A percentile compares a stretch with the other conserved stretches of the same genome.
phyloP scores from a whole-genome alignment of 2,888 invertebrate genomes.

The Pheosia tremula region DNA sequence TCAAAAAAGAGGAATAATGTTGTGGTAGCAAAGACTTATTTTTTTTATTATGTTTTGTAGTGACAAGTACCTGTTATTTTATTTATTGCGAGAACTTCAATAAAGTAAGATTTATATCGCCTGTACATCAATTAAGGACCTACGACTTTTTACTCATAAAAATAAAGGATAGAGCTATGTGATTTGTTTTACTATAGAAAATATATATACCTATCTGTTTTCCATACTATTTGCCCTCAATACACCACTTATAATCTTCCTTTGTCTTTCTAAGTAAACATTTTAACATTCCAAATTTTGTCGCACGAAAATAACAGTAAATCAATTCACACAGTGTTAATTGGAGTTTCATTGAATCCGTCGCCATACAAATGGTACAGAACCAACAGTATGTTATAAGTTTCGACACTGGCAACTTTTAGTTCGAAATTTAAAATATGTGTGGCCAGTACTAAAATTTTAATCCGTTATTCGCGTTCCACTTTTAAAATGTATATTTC shows the following conservation, averaged over 20 bases:
- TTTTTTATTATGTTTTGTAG: no score
- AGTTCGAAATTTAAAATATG: conserved; percentile 10
- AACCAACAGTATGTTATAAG: conserved; percentile 61
- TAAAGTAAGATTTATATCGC: neutral
- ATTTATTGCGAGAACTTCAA: no score
- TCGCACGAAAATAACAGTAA: conserved; percentile 63
- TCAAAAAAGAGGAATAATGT: no score
- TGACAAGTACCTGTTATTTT: no score
- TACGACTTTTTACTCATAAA: no score
- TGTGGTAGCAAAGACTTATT: no score
- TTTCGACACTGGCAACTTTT: conserved; percentile 53
- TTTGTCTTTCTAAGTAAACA: conserved; percentile 29
- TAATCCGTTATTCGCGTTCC: conserved; percentile 27
- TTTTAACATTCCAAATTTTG: conserved; percentile 27
- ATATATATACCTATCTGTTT: neutral
- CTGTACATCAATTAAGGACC: no score
- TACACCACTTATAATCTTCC: conserved; percentile 12
- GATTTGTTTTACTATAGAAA: neutral
- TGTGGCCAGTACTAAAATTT: conserved; percentile 24
- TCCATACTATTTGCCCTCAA: conserved; percentile 4
- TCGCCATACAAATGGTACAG: conserved; percentile 44
- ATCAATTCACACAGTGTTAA: conserved; percentile 73
- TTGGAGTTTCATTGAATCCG: conserved; percentile 68
- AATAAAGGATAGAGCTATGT: neutral
- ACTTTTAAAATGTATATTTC: conserved; percentile 18